Conservation (phyloP, 2,888 invertebrate genomes). For the Apoda limacodes region DNA sequence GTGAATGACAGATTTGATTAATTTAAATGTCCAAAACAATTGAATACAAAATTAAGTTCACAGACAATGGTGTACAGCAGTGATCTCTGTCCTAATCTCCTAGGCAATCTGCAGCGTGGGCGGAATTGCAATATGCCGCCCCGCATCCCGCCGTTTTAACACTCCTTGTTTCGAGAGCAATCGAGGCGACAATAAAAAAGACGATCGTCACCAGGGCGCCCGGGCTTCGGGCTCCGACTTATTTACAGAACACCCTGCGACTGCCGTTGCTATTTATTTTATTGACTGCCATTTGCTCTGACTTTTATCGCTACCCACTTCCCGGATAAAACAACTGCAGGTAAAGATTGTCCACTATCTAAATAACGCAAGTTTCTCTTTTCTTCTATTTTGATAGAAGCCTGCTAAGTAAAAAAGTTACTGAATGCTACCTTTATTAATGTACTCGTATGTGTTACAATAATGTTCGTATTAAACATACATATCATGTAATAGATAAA, state of each 20-base stretch:
- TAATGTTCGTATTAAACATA: too few relatives aligned
- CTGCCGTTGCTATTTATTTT: conserved; percentile 68
- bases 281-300: conserved; percentile 68
- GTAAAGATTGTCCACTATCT: conserved; percentile 33
- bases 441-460: too few relatives aligned
- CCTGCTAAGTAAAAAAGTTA: too few relatives aligned
- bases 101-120: conserved; percentile 57
- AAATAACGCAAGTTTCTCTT: not conserved
- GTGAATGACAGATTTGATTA: too few relatives aligned
- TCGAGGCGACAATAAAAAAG: conserved; percentile 71
- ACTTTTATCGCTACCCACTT: conserved; percentile 66
- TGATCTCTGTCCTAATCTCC: conserved; percentile 57
- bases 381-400: not conserved
- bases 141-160: conserved; percentile 29
- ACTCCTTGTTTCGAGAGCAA: conserved; percentile 67
- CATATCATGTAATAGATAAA: too few relatives aligned
- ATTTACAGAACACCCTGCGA: conserved; percentile 70
- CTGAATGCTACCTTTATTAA: too few relatives aligned
- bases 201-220: conserved; percentile 66
- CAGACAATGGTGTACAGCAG: too few relatives aligned
- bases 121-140: conserved; percentile 36
- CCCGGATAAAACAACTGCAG: conserved; percentile 60
- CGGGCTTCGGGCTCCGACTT: conserved; percentile 57
- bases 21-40: too few relatives aligned
- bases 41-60: too few relatives aligned